Base-by-base conservation (phyloP, 2,797 vertebrate genomes). In the Gallinago nigripennis region DNA sequence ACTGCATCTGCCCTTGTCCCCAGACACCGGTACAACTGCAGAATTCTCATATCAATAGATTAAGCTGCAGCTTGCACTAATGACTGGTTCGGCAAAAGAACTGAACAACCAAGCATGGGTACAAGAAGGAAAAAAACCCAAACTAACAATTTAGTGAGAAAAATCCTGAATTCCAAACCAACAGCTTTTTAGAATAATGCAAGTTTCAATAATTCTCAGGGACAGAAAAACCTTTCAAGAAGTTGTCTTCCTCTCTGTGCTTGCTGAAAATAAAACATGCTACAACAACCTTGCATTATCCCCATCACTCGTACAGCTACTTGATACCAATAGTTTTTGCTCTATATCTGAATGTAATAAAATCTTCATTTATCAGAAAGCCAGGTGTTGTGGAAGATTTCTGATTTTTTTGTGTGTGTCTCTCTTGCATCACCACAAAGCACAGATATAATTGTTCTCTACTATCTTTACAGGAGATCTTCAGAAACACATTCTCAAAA, bases 401-500 rank as follows among this genome's bases (percentile, higher is more conserved):
- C 53, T 54, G 45, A 12, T 45, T 16, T 64, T 64, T 51, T 58
- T 30, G 65, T 58, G 37, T 39, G 39, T 41, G 41, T 68, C 43
- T 51, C 65, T 82, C 69, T 80, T 77, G 69, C 60, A 51, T 48
- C 46, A 86, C 91, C 61, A 68, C 28, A 65, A 94, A 91, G 79
- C 65, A 81, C 6, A 87, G 72, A 90, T 84, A 57, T 63, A 95
- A 92, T 81, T 88, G 61, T 93, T 92, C 91, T 78, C 73, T 81
- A 21, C 57, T 90, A 69, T 92, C 91, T 89, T 78, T 56, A 87
- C 57, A 58, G 72, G 21, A 93, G 46, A 96, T 93, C 91, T 89
- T 48, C 3, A 0, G 85, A 97, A 89, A n/a, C 30, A 69, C 5
- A 3, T 86, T 90, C 95, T 60, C 8, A 0, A 93, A 92, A 87